Evolutionary conservation across 2,888 invertebrate genomes (phyloP), one percentile per base, ranked within the genome.

Genomic region (Cenopis cana): DNA sequence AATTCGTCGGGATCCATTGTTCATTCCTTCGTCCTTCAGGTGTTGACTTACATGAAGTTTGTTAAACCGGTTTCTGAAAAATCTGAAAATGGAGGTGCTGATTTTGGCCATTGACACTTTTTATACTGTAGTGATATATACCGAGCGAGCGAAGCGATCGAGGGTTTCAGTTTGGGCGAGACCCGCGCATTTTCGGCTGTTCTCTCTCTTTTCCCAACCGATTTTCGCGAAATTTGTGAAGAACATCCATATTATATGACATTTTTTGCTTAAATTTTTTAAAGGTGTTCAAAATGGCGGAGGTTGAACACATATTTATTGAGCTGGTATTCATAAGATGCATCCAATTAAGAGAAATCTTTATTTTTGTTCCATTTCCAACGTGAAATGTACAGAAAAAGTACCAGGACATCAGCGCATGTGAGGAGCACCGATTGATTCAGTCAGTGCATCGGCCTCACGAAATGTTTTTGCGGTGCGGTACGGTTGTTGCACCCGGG

Each of bases 401-500:
- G 36, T 64, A 64, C 52, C 52, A 64, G 64, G 64, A 38, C 24
- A 20, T 11, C 38, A 64, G 36, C 36, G 20, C 18, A 38, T 38
- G 38, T 14, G 20, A 64, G 64, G 64, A 54, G 64, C 64, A 14
- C 38, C n/a, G 60, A 62, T 62, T 50, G 62, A 64, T 64, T 36
- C 55, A 14, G n/a, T 6, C 14, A 62, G 66, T 56, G 66, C 66
- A 49, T 56, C 56, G 66, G 56, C 46, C 66, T 33, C 56, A 38
- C 54, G 38, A 64, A 64, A 64, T 64, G 52, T 64, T 64, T 66
- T 41, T 46, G 41, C 65, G 56, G 33, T 46, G 41, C 65, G 56
- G 33, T 11, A 18, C 66, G 66, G 66, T 56, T 56, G 33, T 66
- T 66, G 66, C 66, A 66, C 66, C 18, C 56, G 55, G 29, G 55